Evolutionary conservation across 1,140 invertebrate genomes (phyloP).

Genomic region (Leucophenga varia): DNA sequence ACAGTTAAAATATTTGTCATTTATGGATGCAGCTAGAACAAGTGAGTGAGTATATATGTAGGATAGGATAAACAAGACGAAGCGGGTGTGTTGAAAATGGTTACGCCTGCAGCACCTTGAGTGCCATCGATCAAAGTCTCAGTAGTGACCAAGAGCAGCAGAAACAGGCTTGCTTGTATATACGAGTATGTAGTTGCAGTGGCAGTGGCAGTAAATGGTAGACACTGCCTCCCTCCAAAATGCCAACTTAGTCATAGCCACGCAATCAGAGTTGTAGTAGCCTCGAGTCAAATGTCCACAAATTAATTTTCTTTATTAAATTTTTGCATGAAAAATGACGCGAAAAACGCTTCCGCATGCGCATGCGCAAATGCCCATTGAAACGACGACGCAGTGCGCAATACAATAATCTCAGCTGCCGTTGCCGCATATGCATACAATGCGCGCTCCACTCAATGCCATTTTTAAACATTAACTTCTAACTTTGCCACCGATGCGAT

Average conservation of each 20-base stretch:
- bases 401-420: no score
- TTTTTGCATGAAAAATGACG: conserved; percentile 54
- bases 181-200: conserved; percentile 32
- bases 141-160: no score
- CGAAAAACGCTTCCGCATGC: conserved; percentile 52
- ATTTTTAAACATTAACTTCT: no score
- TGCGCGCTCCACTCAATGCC: no score
- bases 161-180: no score
- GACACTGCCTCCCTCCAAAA: no score
- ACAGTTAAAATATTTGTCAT: conserved; percentile 37
- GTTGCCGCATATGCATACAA: no score
- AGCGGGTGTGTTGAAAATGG: conserved; percentile 3
- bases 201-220: background rate
- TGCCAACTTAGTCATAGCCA: no score
- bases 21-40: background rate
- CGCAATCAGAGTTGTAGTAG: conserved; percentile 4
- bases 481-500: no score
- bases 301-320: conserved; percentile 55
- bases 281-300: conserved; percentile 53
- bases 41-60: no score
- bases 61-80: no score
- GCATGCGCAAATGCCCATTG: conserved; percentile 12
- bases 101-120: conserved; percentile 42
- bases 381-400: no score
- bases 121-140: conserved; percentile 53